These are phyloP conservation scores for Rapana venosa DNA, from an alignment of 2,888 invertebrate species.

Conservation along the genomic window DNA sequence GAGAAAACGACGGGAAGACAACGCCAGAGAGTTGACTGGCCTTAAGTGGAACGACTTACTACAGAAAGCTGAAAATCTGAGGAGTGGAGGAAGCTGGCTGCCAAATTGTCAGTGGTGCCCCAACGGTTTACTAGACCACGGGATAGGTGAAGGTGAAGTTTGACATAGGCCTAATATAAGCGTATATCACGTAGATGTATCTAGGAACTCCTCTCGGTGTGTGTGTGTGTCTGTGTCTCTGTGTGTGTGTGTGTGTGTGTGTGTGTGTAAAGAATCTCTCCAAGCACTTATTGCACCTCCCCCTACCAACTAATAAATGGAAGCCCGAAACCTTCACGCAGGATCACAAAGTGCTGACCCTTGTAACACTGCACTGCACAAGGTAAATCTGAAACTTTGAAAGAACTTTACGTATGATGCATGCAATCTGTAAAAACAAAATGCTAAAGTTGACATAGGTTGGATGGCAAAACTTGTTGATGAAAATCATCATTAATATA, in stretches of 20 bases:
- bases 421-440: too few species aligned
- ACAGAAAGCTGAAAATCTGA: too few species aligned
- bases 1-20: too few species aligned
- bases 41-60: too few species aligned
- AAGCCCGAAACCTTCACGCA: not conserved
- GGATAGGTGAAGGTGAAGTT: not conserved
- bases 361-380: not conserved
- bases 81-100: too few species aligned
- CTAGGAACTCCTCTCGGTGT: not conserved
- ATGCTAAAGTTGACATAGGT: too few species aligned
- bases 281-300: not conserved
- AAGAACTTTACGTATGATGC: too few species aligned
- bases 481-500: too few species aligned
- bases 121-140: not conserved
- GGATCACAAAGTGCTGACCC: not conserved
- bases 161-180: not conserved
- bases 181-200: not conserved
- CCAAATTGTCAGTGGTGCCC: not conserved
- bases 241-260: constrained; percentile 15
- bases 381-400: not conserved
- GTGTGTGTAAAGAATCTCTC: not conserved
- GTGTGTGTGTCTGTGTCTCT: not conserved
- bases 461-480: too few species aligned
- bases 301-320: not conserved
- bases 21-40: too few species aligned